phyloP scores from a whole-genome alignment of 2,797 vertebrate species.

The Paramormyrops hopkinsi region DNA sequence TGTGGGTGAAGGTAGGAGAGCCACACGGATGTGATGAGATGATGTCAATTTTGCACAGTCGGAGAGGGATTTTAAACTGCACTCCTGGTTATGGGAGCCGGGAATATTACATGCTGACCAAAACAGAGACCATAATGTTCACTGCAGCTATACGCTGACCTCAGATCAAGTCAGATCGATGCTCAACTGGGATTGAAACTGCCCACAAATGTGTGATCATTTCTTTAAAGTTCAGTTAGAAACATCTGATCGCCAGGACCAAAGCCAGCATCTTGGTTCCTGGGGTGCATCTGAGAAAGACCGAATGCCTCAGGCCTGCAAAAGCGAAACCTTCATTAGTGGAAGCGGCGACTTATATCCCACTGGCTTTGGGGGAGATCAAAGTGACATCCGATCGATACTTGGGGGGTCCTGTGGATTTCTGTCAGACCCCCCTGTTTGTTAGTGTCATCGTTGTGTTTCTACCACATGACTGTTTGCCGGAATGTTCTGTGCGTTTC shows the following conservation, averaged over 20 bases:
- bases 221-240: neutral
- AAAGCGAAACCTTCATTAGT: slow-evolving; percentile 8
- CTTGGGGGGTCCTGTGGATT: neutral
- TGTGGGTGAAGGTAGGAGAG: neutral
- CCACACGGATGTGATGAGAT: neutral
- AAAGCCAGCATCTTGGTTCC: neutral
- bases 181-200: neutral
- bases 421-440: neutral
- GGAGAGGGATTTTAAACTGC: neutral
- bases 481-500: neutral
- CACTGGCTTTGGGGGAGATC: neutral
- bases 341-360: neutral
- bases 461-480: neutral
- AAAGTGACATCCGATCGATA: slow-evolving; percentile 10
- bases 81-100: neutral
- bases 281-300: neutral
- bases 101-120: neutral
- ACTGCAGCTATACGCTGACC: neutral
- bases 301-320: neutral
- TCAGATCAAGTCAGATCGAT: neutral
- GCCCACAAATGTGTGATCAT: neutral
- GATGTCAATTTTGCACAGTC: neutral
- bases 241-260: neutral
- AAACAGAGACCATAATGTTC: neutral
- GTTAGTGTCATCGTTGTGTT: neutral